These are phyloP conservation scores for Nesoenas mayeri DNA, from an alignment of 2,113 vertebrate genomes.

Conservation along the genomic window DNA sequence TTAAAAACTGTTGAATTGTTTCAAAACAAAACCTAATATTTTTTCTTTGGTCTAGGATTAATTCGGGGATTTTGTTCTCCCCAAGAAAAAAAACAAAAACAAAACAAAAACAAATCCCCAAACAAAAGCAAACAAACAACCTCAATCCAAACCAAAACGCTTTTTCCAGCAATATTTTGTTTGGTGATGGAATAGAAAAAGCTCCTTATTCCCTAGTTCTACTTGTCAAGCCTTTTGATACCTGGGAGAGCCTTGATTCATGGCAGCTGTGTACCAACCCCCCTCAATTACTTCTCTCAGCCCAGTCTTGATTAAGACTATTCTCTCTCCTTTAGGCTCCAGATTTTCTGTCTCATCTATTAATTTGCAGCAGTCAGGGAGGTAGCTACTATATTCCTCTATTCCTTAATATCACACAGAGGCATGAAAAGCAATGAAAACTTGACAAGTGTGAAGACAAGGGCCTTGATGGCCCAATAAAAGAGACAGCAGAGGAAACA, in stretches of 20 bases:
- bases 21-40: background rate
- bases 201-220: background rate
- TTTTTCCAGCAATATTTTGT: background rate
- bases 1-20: background rate
- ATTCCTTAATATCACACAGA: background rate
- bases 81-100: background rate
- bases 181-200: background rate
- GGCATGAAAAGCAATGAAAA: background rate
- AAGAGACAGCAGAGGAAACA: background rate
- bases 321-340: background rate
- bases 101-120: background rate
- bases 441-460: background rate
- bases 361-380: background rate
- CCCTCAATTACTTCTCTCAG: background rate
- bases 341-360: background rate
- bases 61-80: background rate
- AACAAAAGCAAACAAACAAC: too few relatives aligned
- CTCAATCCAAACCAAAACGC: background rate
- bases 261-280: background rate
- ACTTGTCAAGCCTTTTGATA: background rate
- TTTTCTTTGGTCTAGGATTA: background rate
- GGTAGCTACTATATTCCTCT: background rate
- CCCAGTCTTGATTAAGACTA: background rate
- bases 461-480: background rate
- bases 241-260: background rate